phyloP scores from a whole-genome alignment of 2,113 vertebrate genomes.

The rat (Rattus norvegicus) region DNA sequence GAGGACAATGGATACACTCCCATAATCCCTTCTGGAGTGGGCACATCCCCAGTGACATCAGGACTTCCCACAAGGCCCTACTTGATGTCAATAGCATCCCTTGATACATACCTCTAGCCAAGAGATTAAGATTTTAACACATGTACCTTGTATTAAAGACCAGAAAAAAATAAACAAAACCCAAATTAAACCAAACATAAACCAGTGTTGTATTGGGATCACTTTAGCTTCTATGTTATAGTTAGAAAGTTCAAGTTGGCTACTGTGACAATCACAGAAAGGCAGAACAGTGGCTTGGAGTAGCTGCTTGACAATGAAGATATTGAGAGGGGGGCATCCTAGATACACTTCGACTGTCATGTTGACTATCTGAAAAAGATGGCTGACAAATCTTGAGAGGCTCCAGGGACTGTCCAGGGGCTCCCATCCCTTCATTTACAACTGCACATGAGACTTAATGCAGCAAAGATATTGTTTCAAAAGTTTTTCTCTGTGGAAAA shows the following conservation, averaged over 20 bases:
- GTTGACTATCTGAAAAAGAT: not conserved
- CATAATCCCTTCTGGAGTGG: not conserved
- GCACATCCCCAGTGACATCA: not conserved
- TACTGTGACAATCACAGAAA: not conserved
- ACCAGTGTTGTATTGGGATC: not conserved
- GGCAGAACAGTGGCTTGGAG: not conserved
- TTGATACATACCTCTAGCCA: not conserved
- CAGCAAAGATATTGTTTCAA: not conserved
- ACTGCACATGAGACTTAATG: not conserved
- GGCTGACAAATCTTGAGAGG: too few species aligned
- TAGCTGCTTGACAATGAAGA: fast-evolving
- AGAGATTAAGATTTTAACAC: not conserved
- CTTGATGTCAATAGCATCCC: not conserved
- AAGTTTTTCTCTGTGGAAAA: not conserved
- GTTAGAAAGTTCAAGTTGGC: not conserved
- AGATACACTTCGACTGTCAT: not conserved
- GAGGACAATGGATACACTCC: not conserved
- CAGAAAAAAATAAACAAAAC: too few species aligned
- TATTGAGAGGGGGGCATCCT: not conserved
- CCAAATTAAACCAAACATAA: not conserved
- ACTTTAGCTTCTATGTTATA: too few species aligned
- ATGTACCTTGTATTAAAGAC: not conserved
- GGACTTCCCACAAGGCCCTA: not conserved
- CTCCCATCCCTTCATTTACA: not conserved
- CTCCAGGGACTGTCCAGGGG: not conserved